Evolutionary conservation across 92 coral and sea anemone species (phyloP).

Genomic region (Micromussa lordhowensis): DNA sequence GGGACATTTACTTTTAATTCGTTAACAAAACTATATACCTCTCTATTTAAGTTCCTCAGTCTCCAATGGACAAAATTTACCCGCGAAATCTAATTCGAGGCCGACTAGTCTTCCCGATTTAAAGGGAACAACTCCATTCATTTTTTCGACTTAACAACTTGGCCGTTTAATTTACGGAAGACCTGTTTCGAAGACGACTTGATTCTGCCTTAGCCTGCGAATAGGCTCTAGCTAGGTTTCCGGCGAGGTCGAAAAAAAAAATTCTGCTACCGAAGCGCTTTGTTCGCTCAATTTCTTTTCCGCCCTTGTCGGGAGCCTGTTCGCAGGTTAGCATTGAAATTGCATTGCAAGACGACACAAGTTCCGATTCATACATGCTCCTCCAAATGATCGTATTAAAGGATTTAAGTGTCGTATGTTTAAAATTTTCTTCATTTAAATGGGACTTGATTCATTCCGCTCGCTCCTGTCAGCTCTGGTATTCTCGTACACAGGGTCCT

Average conservation of each 20-base stretch:
- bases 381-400: no score
- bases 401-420: neutral
- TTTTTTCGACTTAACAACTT: neutral
- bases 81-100: neutral
- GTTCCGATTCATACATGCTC: no score
- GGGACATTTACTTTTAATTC: neutral
- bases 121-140: neutral
- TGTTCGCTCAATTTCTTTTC: no score
- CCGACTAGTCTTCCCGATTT: neutral
- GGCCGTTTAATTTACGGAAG: neutral
- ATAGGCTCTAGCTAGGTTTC: no score
- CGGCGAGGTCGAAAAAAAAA: no score
- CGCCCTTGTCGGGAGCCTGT: no score
- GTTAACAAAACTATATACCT: neutral
- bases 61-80: neutral
- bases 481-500: slow-evolving; percentile 38
- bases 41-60: neutral
- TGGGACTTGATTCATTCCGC: neutral
- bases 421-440: neutral
- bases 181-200: neutral
- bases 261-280: no score
- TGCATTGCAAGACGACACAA: no score
- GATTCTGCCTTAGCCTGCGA: no score
- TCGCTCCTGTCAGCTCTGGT: neutral
- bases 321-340: no score